Conservation (phyloP, 2,113 vertebrate species). For the Dunckerocampus dactyliophorus region DNA sequence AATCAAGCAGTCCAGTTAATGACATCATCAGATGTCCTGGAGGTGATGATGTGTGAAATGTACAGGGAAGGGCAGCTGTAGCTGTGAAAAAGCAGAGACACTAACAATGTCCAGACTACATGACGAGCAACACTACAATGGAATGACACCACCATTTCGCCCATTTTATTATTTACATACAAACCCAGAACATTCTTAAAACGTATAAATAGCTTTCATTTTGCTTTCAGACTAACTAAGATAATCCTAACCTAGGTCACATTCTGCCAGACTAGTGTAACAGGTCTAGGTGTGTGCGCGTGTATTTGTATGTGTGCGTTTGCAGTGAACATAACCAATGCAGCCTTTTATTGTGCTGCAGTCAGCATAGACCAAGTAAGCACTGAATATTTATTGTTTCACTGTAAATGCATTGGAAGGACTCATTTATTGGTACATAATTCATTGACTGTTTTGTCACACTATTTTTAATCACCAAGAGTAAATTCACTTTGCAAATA, state of each 20-base stretch:
- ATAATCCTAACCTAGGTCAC: constrained; percentile 8
- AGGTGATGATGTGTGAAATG: constrained; percentile 61
- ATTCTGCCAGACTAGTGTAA: constrained; percentile 36
- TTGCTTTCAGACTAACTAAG: neutral
- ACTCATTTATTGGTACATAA: constrained; percentile 1
- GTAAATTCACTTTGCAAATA: neutral
- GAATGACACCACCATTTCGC: neutral
- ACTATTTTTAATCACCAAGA: constrained; percentile 2
- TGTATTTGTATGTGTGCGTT: no score
- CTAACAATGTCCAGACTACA: constrained; percentile 19
- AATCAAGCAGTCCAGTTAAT: constrained; percentile 24
- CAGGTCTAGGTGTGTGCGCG: constrained; percentile 52
- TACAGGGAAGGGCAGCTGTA: constrained; percentile 45
- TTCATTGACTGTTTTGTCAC: neutral
- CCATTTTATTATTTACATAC: neutral
- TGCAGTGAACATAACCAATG: neutral
- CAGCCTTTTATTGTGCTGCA: constrained; percentile 3
- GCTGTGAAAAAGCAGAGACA: constrained; percentile 14
- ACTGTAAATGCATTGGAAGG: constrained; percentile 11
- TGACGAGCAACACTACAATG: neutral
- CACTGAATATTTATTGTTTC: constrained; percentile 12
- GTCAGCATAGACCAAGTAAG: constrained; percentile 1
- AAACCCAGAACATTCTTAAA: neutral
- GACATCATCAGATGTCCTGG: constrained; percentile 43
- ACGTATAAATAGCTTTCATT: neutral